These are phyloP conservation scores for Rhodeus uyekii DNA, from an alignment of 2,797 vertebrate genomes.

Conservation along the genomic window DNA sequence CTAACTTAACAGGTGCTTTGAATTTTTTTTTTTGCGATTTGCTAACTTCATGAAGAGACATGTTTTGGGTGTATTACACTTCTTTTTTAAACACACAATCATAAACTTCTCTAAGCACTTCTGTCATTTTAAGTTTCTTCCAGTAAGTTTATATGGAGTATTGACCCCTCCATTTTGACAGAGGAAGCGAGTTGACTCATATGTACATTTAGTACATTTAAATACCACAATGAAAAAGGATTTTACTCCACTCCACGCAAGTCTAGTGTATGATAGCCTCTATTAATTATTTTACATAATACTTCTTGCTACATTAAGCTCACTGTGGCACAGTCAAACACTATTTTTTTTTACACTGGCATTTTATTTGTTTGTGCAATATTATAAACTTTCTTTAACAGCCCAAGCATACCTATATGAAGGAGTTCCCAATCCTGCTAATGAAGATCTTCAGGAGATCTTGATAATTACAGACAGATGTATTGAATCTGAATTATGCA, in stretches of 20 bases:
- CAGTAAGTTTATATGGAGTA: background rate
- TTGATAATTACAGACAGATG: background rate
- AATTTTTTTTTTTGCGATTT: background rate
- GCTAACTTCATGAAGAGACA: background rate
- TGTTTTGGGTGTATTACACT: background rate
- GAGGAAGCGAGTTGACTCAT: background rate
- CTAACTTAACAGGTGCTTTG: background rate
- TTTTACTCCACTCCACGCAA: background rate
- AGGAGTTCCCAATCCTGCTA: background rate
- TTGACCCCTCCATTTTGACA: background rate
- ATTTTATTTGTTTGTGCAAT: no score
- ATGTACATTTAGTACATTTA: background rate
- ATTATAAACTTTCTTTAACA: background rate
- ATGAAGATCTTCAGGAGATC: background rate
- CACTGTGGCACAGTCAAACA: no score
- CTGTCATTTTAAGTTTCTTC: background rate
- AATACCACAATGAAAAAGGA: background rate
- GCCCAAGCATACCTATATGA: background rate
- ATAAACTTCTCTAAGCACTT: background rate
- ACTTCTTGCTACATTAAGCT: background rate
- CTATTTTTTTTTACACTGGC: background rate
- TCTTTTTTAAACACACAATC: background rate
- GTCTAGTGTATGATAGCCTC: no score
- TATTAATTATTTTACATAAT: background rate
- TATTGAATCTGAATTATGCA: background rate